Evolutionary conservation across 2,888 invertebrate genomes (phyloP).

Genomic region (Caradrina kadenii): DNA sequence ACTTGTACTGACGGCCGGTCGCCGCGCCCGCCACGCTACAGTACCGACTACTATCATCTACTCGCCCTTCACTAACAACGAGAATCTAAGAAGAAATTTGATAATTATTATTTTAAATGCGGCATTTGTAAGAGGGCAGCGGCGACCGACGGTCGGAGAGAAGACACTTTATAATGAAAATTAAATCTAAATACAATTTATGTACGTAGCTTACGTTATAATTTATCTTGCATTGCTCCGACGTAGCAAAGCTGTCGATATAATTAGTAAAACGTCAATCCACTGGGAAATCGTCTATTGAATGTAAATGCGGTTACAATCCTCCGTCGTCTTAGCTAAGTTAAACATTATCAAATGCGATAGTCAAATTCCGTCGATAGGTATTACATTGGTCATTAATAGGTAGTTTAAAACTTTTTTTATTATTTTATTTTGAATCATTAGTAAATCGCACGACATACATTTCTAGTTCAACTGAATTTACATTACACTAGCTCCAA

Average conservation of each 20-base stretch:
- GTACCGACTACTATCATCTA: conserved; percentile 66
- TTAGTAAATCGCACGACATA: conserved; percentile 82
- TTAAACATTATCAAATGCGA: conserved; percentile 77
- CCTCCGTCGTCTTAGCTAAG: conserved; percentile 71
- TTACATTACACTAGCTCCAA: conserved; percentile 82
- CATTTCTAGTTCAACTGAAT: conserved; percentile 86
- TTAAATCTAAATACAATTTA: conserved; percentile 82
- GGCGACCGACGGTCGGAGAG: conserved; percentile 71
- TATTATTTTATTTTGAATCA: conserved; percentile 63
- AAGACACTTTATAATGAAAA: conserved; percentile 86
- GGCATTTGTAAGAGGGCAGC: conserved; percentile 72
- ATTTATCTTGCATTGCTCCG: conserved; percentile 67
- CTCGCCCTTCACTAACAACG: conserved; percentile 71
- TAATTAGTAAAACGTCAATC: conserved; percentile 70
- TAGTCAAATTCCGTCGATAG: conserved; percentile 80
- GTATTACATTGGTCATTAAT: conserved; percentile 83
- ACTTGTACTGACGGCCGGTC: conserved; percentile 65
- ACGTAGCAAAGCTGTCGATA: conserved; percentile 76
- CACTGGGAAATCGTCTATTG: conserved; percentile 76
- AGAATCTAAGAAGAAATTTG: conserved; percentile 80
- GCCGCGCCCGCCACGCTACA: conserved; percentile 67
- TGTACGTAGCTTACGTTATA: conserved; percentile 82
- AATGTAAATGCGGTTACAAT: conserved; percentile 84
- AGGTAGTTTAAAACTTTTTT: conserved; percentile 74
- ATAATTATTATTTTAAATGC: conserved; percentile 81